Base-by-base conservation (phyloP, 1,140 invertebrate genomes). In the Hycleus cichorii region DNA sequence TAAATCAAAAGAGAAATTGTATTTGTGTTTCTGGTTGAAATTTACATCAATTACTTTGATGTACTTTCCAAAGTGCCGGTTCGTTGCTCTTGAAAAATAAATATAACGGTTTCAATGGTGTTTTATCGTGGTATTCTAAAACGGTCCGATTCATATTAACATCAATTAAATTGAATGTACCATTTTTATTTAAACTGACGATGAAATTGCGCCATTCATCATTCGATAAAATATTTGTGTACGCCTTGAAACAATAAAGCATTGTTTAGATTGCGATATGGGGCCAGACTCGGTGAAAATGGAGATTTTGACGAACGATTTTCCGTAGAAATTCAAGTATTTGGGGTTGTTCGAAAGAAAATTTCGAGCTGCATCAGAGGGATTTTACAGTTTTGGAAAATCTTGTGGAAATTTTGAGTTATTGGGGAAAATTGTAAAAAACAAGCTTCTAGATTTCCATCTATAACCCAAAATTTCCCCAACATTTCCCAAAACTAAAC, bases 161-260 rank as follows among this genome's bases (percentile, higher is more conserved):
- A 40, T 69, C 65, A 6, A 54, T 53, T 10, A 69, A 50, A 10
- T 47, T 59, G 6, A 69, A 32, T 27, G 45, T 45, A 39, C 62
- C 60, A 24, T 40, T 42, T 18, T 43, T 55, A 43, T 65, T 58
- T 9, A 64, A 59, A 43, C 50, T 59, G 7, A 69, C 27, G 52
- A 60, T 48, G 39, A 69, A 69, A 55, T 62, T 69, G 32, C 67
- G 49, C 67, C 67, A 69, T 60, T 69, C 67, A 40, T 66, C 50
- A 1, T 46, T 12, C 3, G 64, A 58, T 4, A 67, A 58, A 24
- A 69, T 62, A 44, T 64, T 66, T 0, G 67, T 59, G 51, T 52
- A 60, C 8, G 60, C 59, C 67, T 69, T 43, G 8, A 64, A 65
- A 4, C 5, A 48, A 45, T 47, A 42, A 18, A 18, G 18, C 18